Evolutionary conservation across 2,113 vertebrate species (phyloP).

Genomic region (Dipodomys ordii): DNA sequence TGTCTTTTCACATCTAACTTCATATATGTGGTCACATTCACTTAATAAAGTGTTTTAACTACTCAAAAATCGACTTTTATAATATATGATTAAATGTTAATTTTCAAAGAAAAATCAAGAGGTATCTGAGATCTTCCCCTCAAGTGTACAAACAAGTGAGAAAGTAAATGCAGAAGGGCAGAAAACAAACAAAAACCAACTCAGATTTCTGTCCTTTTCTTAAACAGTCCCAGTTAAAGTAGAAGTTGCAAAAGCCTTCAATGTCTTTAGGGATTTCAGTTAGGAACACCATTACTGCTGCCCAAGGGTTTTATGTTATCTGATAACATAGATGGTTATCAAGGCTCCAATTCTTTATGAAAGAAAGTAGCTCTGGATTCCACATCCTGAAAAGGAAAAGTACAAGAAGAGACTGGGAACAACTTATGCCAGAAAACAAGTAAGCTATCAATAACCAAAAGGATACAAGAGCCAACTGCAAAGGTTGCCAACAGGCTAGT

Average conservation of each 20-base stretch:
- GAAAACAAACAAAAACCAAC: background rate
- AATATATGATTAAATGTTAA: background rate
- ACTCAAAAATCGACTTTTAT: background rate
- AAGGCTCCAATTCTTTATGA: conserved; percentile 17
- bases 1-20: conserved; percentile 18
- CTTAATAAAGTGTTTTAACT: background rate
- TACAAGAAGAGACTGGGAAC: background rate
- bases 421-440: conserved; percentile 23
- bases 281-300: conserved; percentile 6
- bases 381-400: conserved; percentile 6
- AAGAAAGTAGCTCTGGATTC: conserved; percentile 1
- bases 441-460: background rate
- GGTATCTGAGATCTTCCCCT: background rate
- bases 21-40: background rate
- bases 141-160: background rate
- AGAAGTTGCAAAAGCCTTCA: conserved; percentile 19
- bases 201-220: background rate
- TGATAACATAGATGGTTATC: background rate
- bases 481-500: background rate
- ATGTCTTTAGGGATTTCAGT: background rate
- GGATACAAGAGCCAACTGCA: background rate
- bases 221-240: conserved; percentile 7
- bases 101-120: conserved; percentile 28
- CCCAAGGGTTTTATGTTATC: background rate
- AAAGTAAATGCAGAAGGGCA: background rate